These are phyloP conservation scores for Brachionus manjavacas DNA, from an alignment of 1,140 invertebrate species.

Conservation along the genomic window DNA sequence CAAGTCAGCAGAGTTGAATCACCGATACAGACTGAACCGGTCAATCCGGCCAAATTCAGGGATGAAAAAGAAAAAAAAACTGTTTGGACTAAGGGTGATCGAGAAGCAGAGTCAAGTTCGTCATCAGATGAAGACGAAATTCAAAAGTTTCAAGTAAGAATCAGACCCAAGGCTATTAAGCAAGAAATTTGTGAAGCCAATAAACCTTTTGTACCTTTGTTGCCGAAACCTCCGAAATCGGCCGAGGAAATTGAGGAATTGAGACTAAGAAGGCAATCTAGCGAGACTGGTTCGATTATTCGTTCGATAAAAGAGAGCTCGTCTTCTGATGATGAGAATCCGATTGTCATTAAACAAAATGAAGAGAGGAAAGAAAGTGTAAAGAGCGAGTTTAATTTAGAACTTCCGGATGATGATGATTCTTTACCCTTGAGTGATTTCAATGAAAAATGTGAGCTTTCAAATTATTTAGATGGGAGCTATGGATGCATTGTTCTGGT, in stretches of 20 bases:
- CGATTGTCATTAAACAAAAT: not conserved
- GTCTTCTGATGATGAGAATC: not conserved
- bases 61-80: not conserved
- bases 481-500: slow-evolving; percentile 37
- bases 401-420: slow-evolving; percentile 37
- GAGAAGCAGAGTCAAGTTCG: slow-evolving; percentile 1
- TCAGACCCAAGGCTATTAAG: slow-evolving; percentile 10
- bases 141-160: slow-evolving; percentile 18
- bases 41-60: not conserved
- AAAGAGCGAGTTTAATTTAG: slow-evolving; percentile 38
- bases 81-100: not conserved
- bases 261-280: not conserved
- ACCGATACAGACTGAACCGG: not conserved
- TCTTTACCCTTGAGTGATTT: slow-evolving; percentile 25
- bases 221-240: slow-evolving; percentile 34
- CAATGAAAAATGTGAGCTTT: slow-evolving; percentile 38
- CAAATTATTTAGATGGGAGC: not conserved
- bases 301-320: slow-evolving; percentile 14
- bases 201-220: not conserved
- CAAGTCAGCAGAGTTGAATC: not conserved
- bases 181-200: not conserved
- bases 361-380: not conserved
- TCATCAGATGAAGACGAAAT: slow-evolving; percentile 23
- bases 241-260: slow-evolving; percentile 36
- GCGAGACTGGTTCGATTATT: not conserved